Conservation (phyloP, 2,888 invertebrate genomes). For the Orthosia cruda region DNA sequence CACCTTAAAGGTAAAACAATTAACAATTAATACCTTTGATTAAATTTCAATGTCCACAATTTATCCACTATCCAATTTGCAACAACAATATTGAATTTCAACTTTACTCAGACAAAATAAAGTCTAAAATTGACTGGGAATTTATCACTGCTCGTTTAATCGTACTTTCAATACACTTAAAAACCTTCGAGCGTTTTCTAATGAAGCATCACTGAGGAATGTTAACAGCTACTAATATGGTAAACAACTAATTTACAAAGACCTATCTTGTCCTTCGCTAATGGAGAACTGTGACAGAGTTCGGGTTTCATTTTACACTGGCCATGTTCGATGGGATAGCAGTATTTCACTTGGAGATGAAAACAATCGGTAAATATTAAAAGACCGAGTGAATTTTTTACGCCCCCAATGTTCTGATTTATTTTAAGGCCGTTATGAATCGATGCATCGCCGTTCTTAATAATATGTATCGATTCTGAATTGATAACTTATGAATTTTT, state of each 20-base stretch:
- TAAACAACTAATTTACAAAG: constrained; percentile 68
- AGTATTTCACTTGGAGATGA: constrained; percentile 79
- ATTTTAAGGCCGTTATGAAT: constrained; percentile 74
- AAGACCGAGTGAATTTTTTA: constrained; percentile 77
- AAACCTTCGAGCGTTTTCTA: constrained; percentile 78
- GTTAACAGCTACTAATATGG: constrained; percentile 79
- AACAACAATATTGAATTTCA: not conserved
- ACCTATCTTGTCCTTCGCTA: constrained; percentile 22
- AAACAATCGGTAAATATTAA: constrained; percentile 84
- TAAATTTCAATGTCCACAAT: constrained; percentile 33
- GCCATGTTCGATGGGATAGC: constrained; percentile 68
- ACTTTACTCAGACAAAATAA: constrained; percentile 25
- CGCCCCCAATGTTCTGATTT: constrained; percentile 78
- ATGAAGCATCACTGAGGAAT: constrained; percentile 80
- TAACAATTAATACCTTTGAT: constrained; percentile 41
- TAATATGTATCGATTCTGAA: constrained; percentile 69
- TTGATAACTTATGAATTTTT: constrained; percentile 66
- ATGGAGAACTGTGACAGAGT: not conserved
- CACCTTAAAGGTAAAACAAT: constrained; percentile 27
- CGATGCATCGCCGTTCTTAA: constrained; percentile 73
- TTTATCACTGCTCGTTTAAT: constrained; percentile 36
- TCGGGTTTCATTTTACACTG: constrained; percentile 66
- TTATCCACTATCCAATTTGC: constrained; percentile 10
- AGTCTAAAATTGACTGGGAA: constrained; percentile 35
- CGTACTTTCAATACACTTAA: constrained; percentile 75